These are phyloP conservation scores for Pseudanteris insignis DNA, from an alignment of 2,888 invertebrate species.

Conservation along the genomic window DNA sequence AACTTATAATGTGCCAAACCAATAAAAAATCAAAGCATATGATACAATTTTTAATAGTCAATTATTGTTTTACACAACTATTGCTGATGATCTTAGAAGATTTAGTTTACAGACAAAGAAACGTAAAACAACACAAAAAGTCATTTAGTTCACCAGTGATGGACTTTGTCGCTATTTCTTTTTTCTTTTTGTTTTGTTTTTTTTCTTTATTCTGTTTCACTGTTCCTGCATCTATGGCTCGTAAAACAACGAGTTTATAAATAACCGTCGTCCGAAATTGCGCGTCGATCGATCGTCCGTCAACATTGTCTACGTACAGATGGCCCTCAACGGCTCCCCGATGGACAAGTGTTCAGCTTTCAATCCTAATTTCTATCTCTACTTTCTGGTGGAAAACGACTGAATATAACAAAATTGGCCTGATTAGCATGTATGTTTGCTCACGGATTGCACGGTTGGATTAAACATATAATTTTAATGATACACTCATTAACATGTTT, in stretches of 20 bases:
- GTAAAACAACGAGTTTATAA: constrained; percentile 20
- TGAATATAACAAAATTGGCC: constrained; percentile 38
- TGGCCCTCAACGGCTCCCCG: constrained; percentile 18
- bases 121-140: too few relatives aligned
- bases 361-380: constrained; percentile 31
- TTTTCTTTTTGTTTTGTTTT: too few relatives aligned
- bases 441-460: constrained; percentile 50
- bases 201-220: constrained; percentile 2
- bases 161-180: background rate
- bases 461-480: constrained; percentile 9
- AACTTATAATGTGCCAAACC: too few relatives aligned
- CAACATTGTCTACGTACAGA: constrained; percentile 12
- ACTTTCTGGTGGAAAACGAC: constrained; percentile 31
- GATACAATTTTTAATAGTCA: too few relatives aligned
- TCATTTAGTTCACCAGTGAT: too few relatives aligned
- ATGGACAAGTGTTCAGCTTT: constrained; percentile 40
- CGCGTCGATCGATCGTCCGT: constrained; percentile 19
- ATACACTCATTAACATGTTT: too few relatives aligned
- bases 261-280: constrained; percentile 29
- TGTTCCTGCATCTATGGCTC: background rate
- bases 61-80: too few relatives aligned
- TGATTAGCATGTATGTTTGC: constrained; percentile 56
- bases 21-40: too few relatives aligned
- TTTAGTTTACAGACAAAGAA: too few relatives aligned
- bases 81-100: too few relatives aligned